Evolutionary conservation across 2,797 vertebrate species (phyloP).

Genomic region (Pogonophryne albipinna): DNA sequence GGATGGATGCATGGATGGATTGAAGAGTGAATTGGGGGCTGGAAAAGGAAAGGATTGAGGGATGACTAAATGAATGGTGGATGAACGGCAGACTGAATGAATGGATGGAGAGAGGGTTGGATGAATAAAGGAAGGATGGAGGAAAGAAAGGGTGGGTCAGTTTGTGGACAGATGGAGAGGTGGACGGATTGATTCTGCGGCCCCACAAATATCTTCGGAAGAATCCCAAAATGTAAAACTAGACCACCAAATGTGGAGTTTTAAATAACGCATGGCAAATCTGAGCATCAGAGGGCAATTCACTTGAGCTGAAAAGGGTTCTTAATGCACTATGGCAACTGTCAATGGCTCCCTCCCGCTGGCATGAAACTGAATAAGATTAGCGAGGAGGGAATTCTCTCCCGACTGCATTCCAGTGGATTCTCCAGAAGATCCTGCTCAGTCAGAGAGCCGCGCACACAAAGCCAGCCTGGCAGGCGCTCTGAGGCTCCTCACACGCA

Average conservation of each 20-base stretch:
- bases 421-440: constrained; percentile 68
- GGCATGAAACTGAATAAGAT: constrained; percentile 64
- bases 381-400: constrained; percentile 32
- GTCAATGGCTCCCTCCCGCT: constrained; percentile 59
- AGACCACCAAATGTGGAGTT: constrained; percentile 42
- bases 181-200: not conserved
- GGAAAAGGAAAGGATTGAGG: not conserved
- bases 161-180: not conserved
- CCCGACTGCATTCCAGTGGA: constrained; percentile 65
- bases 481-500: constrained; percentile 62
- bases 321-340: constrained; percentile 59
- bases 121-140: not conserved
- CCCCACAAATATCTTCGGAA: not conserved
- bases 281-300: constrained; percentile 28
- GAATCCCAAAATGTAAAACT: not conserved
- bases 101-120: not conserved
- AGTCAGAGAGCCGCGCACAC: constrained; percentile 49
- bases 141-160: not conserved
- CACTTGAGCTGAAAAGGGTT: constrained; percentile 43
- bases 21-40: not conserved
- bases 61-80: too few species aligned
- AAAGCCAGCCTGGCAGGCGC: constrained; percentile 65
- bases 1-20: not conserved
- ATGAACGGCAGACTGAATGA: too few species aligned
- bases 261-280: constrained; percentile 28